Evolutionary conservation across 2,888 invertebrate species (phyloP).

Genomic region (Andrena bicolor): DNA sequence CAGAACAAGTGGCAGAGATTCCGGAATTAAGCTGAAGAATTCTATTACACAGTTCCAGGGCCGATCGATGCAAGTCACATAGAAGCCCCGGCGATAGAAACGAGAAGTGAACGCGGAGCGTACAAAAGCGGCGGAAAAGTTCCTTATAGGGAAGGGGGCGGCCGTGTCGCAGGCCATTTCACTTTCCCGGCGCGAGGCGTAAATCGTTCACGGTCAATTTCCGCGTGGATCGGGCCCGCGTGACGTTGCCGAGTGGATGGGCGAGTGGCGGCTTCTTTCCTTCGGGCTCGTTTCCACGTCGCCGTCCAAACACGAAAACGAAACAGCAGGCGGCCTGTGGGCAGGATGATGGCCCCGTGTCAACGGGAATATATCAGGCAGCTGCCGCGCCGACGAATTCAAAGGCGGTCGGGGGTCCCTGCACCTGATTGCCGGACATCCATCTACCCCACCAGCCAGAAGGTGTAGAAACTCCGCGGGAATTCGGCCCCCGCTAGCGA

Average conservation of each 20-base stretch:
- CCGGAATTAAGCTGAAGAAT: neutral
- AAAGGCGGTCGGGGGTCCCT: conserved; percentile 68
- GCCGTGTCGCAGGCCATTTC: conserved; percentile 48
- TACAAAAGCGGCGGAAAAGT: conserved; percentile 7
- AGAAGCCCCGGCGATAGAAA: neutral
- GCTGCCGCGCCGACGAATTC: conserved; percentile 64
- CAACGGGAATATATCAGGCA: conserved; percentile 67
- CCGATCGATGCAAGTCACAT: neutral
- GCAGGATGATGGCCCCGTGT: conserved; percentile 64
- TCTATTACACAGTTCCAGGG: too few relatives aligned
- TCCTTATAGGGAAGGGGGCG: conserved; percentile 2
- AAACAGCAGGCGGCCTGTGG: conserved; percentile 64
- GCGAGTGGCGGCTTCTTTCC: conserved; percentile 27
- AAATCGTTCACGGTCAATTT: conserved; percentile 67
- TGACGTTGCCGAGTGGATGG: conserved; percentile 25
- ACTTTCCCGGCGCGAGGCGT: conserved; percentile 33
- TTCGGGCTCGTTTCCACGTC: conserved; percentile 28
- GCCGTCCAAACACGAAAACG: conserved; percentile 63
- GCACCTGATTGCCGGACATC: conserved; percentile 77
- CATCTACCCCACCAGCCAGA: conserved; percentile 65
- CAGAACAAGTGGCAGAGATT: neutral
- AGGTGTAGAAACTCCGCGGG: conserved; percentile 65
- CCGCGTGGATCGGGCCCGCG: conserved; percentile 21
- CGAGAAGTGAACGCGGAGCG: conserved; percentile 2
- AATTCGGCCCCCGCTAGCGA: conserved; percentile 34